Percentiles rank a stretch among this genome's conserved stretches.
phyloP scores from a whole-genome alignment of 2,113 vertebrate genomes.

The Raja brachyura region DNA sequence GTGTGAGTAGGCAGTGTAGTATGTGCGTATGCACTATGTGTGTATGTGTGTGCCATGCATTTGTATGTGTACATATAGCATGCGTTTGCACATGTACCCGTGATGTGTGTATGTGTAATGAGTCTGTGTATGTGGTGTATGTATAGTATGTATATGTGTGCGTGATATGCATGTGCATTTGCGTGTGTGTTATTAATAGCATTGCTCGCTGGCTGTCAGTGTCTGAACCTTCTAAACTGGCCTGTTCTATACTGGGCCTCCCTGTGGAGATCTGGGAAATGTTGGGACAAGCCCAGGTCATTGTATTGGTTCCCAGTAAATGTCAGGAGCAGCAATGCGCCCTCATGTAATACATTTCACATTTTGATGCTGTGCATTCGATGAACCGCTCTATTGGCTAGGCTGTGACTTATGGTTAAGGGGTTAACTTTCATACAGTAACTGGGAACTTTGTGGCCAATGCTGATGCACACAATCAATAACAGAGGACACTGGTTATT shows the following conservation, averaged over 20 bases:
- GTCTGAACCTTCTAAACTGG: background rate
- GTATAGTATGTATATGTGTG: too few species aligned
- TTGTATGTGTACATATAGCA: too few species aligned
- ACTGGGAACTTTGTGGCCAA: background rate
- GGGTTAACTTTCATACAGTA: background rate
- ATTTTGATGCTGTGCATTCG: background rate
- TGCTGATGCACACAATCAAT: background rate
- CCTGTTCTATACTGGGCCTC: background rate
- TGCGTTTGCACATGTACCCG: too few species aligned
- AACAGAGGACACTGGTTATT: background rate
- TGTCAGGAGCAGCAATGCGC: background rate
- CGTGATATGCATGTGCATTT: too few species aligned
- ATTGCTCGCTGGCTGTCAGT: too few species aligned
- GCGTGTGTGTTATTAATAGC: background rate
- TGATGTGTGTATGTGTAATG: too few species aligned
- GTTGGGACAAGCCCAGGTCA: background rate
- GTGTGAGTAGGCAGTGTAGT: too few species aligned
- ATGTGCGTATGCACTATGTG: too few species aligned
- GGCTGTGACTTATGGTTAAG: too few species aligned
- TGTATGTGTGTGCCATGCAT: too few species aligned
- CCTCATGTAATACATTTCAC: background rate
- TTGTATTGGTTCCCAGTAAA: background rate
- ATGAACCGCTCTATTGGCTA: background rate
- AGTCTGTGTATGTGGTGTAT: too few species aligned
- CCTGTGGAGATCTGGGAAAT: background rate